These are phyloP conservation scores for Eupithecia subumbrata DNA, from an alignment of 2,888 invertebrate genomes.

Conservation along the genomic window DNA sequence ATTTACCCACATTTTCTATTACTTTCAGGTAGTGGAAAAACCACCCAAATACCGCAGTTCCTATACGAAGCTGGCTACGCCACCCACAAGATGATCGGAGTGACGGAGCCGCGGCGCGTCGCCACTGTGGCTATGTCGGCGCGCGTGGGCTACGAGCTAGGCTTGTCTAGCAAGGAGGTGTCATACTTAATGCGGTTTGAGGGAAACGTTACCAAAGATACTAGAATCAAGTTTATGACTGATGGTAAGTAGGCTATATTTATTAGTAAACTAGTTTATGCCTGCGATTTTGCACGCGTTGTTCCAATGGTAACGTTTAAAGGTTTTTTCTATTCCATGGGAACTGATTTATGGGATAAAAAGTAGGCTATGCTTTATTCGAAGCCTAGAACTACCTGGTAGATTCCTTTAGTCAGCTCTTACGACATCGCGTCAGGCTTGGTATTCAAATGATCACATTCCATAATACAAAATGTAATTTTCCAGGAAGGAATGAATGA, in stretches of 20 bases:
- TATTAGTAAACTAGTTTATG: too few species aligned
- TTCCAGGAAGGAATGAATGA: too few species aligned
- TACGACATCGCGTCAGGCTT: too few species aligned
- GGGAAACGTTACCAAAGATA: conserved; percentile 93
- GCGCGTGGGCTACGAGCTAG: conserved; percentile 95
- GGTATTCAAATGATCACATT: too few species aligned
- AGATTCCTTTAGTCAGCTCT: too few species aligned
- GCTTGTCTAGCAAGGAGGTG: conserved; percentile 88
- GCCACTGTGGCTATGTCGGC: conserved; percentile 98
- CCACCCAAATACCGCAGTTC: conserved; percentile 99
- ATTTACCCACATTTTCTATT: background rate
- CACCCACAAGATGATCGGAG: conserved; percentile 91
- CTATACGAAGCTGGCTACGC: conserved; percentile 98
- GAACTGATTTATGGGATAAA: too few species aligned
- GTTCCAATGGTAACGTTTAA: too few species aligned
- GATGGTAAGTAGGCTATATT: conserved; percentile 83
- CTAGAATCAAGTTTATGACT: conserved; percentile 99
- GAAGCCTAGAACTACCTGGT: too few species aligned
- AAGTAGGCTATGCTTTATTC: too few species aligned
- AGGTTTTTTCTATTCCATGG: too few species aligned
- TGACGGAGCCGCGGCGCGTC: conserved; percentile 98
- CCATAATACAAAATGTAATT: too few species aligned
- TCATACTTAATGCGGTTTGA: conserved; percentile 98
- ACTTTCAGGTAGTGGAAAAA: conserved; percentile 92
- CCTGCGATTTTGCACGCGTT: too few species aligned